Evolutionary conservation across 1,140 invertebrate genomes (phyloP), one percentile per base, ranked within the genome.

Genomic region (Sarcophaga bullata): DNA sequence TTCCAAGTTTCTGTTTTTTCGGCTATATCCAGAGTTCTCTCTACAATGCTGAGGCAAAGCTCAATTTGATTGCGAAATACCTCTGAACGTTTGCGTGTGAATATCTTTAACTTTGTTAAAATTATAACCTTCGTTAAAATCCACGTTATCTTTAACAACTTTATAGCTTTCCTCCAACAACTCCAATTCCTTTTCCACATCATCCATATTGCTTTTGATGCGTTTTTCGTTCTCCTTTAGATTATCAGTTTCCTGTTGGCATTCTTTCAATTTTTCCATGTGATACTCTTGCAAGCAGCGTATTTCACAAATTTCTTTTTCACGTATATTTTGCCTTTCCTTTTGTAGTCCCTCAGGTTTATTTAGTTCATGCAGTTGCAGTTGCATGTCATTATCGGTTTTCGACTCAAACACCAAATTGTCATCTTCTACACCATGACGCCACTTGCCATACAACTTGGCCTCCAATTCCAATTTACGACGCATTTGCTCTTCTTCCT

Each of bases 401-500:
- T 86, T 86, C 73, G 90, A 86, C 84, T 89, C 82, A 84, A 86
- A 88, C 86, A 91, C 73, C 80, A 91, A 75, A 90, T 88, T 86
- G 81, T 89, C 84, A 37, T 89, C 88, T 9, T 87, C 87, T 4
- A 87, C 86, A 0, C 88, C 88, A 75, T 90, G 86, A 37, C 91
- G 86, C 91, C 91, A 92, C 25, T 91, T 90, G 0, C 91, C 90
- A 80, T 92, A 92, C 0, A 92, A 82, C 73, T 91, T 91, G 8
- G 90, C 84, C 85, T 92, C 92, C 80, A 91, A 88, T 83, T 92
- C 91, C n/a, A 91, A 85, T 17, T 90, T 89, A 15, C 89, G 86
- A 68, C 88, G 90, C n/a, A 91, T 89, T 81, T 92, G 88, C 78
- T 91, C 90, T 46, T 88, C 85, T 25, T 88, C 84, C 84, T 91